These are phyloP conservation scores for Belgica antarctica DNA, from an alignment of 2,888 invertebrate species.

Conservation along the genomic window DNA sequence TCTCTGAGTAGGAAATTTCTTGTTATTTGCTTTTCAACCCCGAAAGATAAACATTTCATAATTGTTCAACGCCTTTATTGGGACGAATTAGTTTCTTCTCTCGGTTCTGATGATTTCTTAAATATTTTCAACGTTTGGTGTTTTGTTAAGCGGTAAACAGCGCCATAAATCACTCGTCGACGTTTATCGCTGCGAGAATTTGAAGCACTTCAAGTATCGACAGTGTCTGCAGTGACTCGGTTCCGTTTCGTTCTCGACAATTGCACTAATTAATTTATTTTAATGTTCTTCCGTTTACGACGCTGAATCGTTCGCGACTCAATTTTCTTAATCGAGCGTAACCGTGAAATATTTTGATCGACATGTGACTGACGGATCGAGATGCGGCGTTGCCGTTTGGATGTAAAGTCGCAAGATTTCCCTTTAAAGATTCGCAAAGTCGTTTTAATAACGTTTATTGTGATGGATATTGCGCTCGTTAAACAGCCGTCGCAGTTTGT, in stretches of 20 bases:
- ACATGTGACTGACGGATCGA: background rate
- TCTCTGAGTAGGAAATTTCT: slow-evolving; percentile 20
- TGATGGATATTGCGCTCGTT: background rate
- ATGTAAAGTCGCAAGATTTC: slow-evolving; percentile 17
- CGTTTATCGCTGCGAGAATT: background rate
- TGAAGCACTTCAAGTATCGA: background rate
- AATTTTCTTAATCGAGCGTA: slow-evolving; percentile 36
- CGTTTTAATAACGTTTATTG: background rate
- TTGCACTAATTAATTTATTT: slow-evolving; percentile 33
- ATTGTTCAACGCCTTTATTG: slow-evolving; percentile 12
- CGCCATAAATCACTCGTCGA: slow-evolving; percentile 17
- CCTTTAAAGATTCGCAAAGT: slow-evolving; percentile 19
- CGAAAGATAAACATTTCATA: slow-evolving; percentile 24
- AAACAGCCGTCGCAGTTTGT: background rate
- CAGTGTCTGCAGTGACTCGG: background rate
- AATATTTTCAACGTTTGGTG: slow-evolving; percentile 12
- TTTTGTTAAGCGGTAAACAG: slow-evolving; percentile 6
- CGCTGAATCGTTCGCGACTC: background rate
- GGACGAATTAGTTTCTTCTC: slow-evolving; percentile 6
- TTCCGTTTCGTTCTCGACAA: background rate
- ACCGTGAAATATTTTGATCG: slow-evolving; percentile 40
- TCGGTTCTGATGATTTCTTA: slow-evolving; percentile 19
- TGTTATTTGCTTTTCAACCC: slow-evolving; percentile 16
- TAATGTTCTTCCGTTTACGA: slow-evolving; percentile 37
- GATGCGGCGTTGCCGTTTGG: background rate